phyloP scores from a whole-genome alignment of 2,888 invertebrate species.

The Helicoverpa assulta region DNA sequence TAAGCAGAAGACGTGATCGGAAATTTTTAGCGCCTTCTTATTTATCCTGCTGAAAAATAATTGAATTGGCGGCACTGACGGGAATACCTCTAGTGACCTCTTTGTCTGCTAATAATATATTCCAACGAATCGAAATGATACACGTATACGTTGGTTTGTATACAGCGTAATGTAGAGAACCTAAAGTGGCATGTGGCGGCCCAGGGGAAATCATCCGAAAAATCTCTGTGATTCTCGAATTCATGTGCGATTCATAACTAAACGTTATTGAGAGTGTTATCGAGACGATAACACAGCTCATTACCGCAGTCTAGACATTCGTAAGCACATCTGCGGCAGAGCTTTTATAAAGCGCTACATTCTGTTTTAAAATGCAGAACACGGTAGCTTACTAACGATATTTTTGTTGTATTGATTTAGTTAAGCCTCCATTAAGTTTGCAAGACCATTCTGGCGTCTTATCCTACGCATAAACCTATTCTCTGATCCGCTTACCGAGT shows the following conservation, averaged over 20 bases:
- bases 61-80: constrained; percentile 31
- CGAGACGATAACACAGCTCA: constrained; percentile 23
- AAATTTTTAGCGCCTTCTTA: constrained; percentile 31
- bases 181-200: constrained; percentile 66
- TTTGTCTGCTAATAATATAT: constrained; percentile 18
- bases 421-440: constrained; percentile 70
- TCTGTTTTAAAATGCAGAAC: constrained; percentile 37
- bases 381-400: constrained; percentile 16
- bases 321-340: constrained; percentile 43
- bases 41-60: constrained; percentile 38
- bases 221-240: constrained; percentile 67
- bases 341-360: constrained; percentile 19
- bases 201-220: constrained; percentile 78
- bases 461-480: constrained; percentile 77
- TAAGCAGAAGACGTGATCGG: constrained; percentile 47
- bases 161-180: constrained; percentile 37
- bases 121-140: constrained; percentile 15
- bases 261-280: constrained; percentile 30
- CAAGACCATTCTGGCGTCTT: constrained; percentile 74
- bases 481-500: constrained; percentile 77
- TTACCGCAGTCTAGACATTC: constrained; percentile 58
- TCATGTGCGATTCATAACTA: constrained; percentile 36
- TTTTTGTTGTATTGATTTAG: constrained; percentile 59
- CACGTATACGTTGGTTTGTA: constrained; percentile 11
- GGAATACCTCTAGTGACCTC: constrained; percentile 18